A percentile compares a stretch with the other conserved stretches of the same genome.
Conservation (phyloP, 2,888 invertebrate genomes). For the Muschampia staudingeri region DNA sequence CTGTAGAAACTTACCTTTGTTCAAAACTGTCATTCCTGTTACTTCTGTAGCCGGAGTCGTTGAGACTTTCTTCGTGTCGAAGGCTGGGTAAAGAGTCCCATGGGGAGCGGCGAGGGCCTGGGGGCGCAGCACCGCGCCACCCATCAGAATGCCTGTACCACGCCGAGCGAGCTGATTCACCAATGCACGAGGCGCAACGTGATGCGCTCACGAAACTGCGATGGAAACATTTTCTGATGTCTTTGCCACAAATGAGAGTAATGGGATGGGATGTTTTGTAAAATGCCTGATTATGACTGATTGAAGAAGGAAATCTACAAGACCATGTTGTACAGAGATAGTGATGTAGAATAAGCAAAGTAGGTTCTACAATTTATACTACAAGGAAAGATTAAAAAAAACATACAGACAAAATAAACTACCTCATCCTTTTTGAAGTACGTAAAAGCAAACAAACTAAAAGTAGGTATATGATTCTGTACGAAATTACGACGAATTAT, state of each 20-base stretch:
- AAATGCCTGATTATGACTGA: not conserved
- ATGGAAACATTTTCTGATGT: slow-evolving; percentile 52
- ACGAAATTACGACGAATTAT: too few species aligned
- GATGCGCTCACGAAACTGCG: slow-evolving; percentile 91
- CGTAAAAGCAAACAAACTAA: too few species aligned
- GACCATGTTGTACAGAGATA: slow-evolving; percentile 6
- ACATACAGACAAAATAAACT: too few species aligned
- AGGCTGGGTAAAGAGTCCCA: slow-evolving; percentile 97
- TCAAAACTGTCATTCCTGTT: slow-evolving; percentile 97
- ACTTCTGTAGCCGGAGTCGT: slow-evolving; percentile 97
- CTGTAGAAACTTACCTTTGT: slow-evolving; percentile 92
- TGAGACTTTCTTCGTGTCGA: slow-evolving; percentile 96
- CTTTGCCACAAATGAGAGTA: slow-evolving; percentile 34
- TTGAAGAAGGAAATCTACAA: not conserved
- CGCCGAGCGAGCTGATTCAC: slow-evolving; percentile 97
- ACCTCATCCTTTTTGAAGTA: too few species aligned
- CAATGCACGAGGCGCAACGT: slow-evolving; percentile 96
- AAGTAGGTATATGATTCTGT: too few species aligned
- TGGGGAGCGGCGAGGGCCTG: slow-evolving; percentile 94
- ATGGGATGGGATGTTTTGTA: slow-evolving; percentile 6
- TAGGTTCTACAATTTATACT: not conserved
- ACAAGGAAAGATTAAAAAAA: not conserved
- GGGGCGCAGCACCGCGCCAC: slow-evolving; percentile 93
- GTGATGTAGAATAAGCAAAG: not conserved
- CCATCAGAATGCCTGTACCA: slow-evolving; percentile 98